A percentile compares a stretch with the other conserved stretches of the same genome.
Evolutionary conservation across 2,113 vertebrate species (phyloP).

Genomic region (Crotalus viridis): DNA sequence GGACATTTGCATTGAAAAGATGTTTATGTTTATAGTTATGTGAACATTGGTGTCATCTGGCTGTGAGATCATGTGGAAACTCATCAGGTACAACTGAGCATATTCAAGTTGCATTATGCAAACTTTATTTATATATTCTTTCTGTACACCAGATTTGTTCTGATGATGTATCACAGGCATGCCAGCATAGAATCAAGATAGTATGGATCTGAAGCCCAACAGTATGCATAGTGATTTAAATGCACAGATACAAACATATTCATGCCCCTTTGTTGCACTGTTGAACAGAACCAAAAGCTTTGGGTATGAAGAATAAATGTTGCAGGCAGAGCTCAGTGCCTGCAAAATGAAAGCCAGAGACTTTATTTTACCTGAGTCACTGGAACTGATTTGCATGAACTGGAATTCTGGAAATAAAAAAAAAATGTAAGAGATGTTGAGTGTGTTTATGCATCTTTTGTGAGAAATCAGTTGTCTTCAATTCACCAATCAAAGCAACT

Average conservation of each 20-base stretch:
- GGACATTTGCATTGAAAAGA: neutral
- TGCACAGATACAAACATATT: neutral
- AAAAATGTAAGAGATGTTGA: neutral
- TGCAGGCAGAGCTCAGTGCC: neutral
- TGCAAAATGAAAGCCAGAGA: neutral
- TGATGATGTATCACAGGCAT: neutral
- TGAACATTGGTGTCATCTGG: neutral
- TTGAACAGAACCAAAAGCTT: neutral
- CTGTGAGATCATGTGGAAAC: neutral
- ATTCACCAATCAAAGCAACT: neutral
- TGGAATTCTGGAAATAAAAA: neutral
- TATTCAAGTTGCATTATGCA: neutral
- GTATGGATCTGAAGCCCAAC: neutral
- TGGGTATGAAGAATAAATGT: neutral
- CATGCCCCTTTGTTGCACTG: neutral
- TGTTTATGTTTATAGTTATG: neutral
- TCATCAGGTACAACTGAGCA: neutral
- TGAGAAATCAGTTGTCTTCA: neutral
- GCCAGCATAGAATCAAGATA: neutral
- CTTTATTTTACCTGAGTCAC: neutral
- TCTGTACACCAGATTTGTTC: neutral
- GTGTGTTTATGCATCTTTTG: neutral
- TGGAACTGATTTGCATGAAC: neutral
- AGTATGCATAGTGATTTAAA: neutral
- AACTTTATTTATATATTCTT: neutral